These are phyloP conservation scores for Diaperis boleti DNA, from an alignment of 2,888 invertebrate genomes.

Conservation along the genomic window DNA sequence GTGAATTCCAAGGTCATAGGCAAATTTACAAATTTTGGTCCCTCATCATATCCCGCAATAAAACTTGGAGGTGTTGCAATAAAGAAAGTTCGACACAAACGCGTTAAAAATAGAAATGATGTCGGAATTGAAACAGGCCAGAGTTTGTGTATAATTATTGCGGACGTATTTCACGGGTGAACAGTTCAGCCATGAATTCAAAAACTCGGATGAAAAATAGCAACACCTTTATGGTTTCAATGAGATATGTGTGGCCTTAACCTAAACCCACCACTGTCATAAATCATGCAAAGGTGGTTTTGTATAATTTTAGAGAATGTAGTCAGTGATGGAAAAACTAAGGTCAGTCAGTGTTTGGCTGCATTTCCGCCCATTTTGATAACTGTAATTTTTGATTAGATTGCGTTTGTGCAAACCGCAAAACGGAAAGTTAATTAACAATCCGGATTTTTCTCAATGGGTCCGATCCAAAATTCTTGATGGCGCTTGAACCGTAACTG, in stretches of 20 bases:
- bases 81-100: too few relatives aligned
- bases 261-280: slow-evolving; percentile 2
- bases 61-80: background rate
- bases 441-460: too few relatives aligned
- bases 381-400: background rate
- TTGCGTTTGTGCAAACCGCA: background rate
- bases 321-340: background rate
- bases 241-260: slow-evolving; percentile 2
- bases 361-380: background rate
- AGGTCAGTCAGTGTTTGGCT: background rate
- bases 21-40: too few relatives aligned
- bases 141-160: slow-evolving; percentile 1
- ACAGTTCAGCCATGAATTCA: slow-evolving; percentile 18
- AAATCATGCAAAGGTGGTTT: background rate
- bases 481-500: too few relatives aligned
- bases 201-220: too few relatives aligned
- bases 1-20: slow-evolving; percentile 30
- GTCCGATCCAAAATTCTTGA: too few relatives aligned
- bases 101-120: slow-evolving; percentile 22
- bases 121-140: slow-evolving; percentile 1
- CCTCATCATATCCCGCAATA: too few relatives aligned
- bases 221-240: slow-evolving; percentile 14
- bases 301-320: background rate
- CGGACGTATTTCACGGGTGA: slow-evolving; percentile 8
- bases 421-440: too few relatives aligned